phyloP scores from a whole-genome alignment of 2,888 invertebrate species.

The Lumbricus terrestris region DNA sequence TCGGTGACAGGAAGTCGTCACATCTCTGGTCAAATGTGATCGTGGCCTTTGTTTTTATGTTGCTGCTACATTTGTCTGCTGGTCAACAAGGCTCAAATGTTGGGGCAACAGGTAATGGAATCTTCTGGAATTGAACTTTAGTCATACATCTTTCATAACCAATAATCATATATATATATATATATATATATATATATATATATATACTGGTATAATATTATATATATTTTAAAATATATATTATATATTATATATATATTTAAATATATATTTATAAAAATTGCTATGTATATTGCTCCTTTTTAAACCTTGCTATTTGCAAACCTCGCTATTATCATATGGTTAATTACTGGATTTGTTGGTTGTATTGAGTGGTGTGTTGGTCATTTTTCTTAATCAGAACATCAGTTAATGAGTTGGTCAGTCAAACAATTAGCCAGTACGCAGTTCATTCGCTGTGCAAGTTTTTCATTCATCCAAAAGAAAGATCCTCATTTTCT shows the following conservation, averaged over 20 bases:
- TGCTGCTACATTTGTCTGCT: neutral
- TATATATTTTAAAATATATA: neutral
- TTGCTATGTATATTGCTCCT: neutral
- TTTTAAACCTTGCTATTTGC: neutral
- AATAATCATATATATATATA: neutral
- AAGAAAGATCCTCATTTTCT: no score
- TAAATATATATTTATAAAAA: neutral
- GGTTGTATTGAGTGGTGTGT: neutral
- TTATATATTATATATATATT: neutral
- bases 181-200: neutral
- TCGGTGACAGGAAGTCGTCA: neutral
- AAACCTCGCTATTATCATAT: neutral
- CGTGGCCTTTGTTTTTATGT: neutral
- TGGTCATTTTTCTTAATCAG: neutral
- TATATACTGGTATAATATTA: neutral
- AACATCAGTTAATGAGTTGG: neutral
- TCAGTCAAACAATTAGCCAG: no score
- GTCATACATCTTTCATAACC: neutral
- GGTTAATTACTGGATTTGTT: neutral
- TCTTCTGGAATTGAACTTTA: neutral
- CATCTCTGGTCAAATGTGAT: slow-evolving; percentile 8
- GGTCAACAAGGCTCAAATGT: neutral
- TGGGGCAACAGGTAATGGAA: slow-evolving; percentile 9
- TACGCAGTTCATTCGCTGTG: no score
- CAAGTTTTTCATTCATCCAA: no score